These are phyloP conservation scores for Trichacis sp. DNA, from an alignment of 2,888 invertebrate species.

Conservation along the genomic window DNA sequence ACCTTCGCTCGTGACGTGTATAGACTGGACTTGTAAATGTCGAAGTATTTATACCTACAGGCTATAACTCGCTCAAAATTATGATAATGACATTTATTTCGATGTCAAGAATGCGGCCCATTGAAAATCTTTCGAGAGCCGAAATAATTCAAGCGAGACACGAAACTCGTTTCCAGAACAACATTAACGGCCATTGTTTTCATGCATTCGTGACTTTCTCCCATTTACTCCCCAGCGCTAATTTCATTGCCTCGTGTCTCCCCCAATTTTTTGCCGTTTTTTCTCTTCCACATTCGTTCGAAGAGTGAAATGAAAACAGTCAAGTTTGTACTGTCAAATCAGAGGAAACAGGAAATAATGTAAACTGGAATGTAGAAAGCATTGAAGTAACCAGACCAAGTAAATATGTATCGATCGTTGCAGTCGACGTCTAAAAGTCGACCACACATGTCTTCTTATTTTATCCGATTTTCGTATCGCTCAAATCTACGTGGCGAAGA, in stretches of 20 bases:
- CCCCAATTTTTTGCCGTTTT: background rate
- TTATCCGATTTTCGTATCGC: conserved; percentile 8
- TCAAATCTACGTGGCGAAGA: too few relatives aligned
- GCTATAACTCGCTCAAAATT: background rate
- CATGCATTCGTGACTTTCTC: conserved; percentile 30
- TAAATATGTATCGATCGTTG: conserved; percentile 32
- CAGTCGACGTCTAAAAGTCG: conserved; percentile 27
- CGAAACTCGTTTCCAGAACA: conserved; percentile 4
- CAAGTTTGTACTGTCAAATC: too few relatives aligned
- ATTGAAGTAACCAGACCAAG: conserved; percentile 19
- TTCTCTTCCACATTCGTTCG: conserved; percentile 9
- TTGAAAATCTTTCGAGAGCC: background rate
- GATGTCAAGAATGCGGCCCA: background rate
- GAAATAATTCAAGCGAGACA: background rate
- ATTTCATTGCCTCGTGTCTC: background rate
- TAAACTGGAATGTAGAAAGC: conserved; percentile 22
- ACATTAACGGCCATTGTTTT: conserved; percentile 10
- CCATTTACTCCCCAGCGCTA: conserved; percentile 22
- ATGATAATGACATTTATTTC: background rate
- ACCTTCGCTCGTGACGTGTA: conserved; percentile 10
- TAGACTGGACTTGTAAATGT: conserved; percentile 28
- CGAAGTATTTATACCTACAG: conserved; percentile 31
- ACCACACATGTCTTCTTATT: conserved; percentile 21
- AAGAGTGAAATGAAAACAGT: background rate
- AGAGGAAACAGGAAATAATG: conserved; percentile 23